phyloP scores from a whole-genome alignment of 2,888 invertebrate genomes.

The Allolobophora icterica region DNA sequence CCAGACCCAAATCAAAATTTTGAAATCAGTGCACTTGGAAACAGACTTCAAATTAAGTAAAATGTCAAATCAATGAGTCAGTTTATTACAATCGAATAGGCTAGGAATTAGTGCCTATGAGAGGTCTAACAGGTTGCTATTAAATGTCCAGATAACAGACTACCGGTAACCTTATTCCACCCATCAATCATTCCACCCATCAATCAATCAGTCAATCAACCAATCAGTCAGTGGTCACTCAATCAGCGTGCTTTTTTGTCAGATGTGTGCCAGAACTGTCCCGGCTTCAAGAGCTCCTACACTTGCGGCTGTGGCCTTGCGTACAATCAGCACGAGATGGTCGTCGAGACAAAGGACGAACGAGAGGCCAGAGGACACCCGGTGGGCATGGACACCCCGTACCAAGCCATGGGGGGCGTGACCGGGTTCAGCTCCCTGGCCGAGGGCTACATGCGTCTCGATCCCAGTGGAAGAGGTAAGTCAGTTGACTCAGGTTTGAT shows the following conservation, averaged over 20 bases:
- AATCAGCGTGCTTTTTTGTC: neutral
- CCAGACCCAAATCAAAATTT: no score
- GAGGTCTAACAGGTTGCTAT: no score
- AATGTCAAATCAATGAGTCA: no score
- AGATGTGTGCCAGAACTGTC: constrained; percentile 49
- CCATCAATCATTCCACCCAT: no score
- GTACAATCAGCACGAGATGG: constrained; percentile 57
- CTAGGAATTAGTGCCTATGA: no score
- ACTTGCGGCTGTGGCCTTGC: constrained; percentile 63
- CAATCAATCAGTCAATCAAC: no score
- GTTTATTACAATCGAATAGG: no score
- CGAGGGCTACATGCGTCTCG: constrained; percentile 64
- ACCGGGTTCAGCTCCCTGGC: constrained; percentile 65
- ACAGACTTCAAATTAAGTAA: no score
- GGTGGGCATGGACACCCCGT: constrained; percentile 59
- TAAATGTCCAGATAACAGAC: no score
- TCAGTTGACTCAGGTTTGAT: neutral
- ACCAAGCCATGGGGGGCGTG: constrained; percentile 65
- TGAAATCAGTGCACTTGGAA: no score
- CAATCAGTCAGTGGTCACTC: no score
- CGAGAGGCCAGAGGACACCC: constrained; percentile 63
- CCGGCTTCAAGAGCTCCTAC: constrained; percentile 56
- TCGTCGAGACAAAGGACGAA: constrained; percentile 64
- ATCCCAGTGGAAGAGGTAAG: constrained; percentile 64
- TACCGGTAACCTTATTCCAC: no score